Evolutionary conservation across 2,888 invertebrate species (phyloP), one percentile per base, ranked within the genome.

Genomic region (Spilarctia lutea): DNA sequence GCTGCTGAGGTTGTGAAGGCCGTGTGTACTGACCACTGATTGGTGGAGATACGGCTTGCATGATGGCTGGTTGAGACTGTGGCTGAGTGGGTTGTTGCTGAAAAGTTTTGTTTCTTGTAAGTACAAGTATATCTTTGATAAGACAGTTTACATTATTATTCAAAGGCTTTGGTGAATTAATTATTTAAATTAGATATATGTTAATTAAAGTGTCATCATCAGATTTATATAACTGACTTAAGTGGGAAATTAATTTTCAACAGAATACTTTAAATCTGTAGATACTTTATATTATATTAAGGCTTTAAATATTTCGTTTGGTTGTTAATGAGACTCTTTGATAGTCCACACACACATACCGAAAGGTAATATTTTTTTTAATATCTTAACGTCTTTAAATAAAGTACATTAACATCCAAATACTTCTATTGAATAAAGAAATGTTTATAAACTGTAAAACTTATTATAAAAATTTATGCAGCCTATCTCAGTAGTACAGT

Each of bases 11-110:
- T 81, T 97, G 97, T 35, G 96, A 96, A 81, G 96, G 97, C 81
- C 96, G 96, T 79, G 96, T 96, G 90, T 98, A 98, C 74, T 97
- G 92, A 10, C 90, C 89, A 3, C 88, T 88, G 45, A 97, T 97
- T 0, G 90, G 89, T 2, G 97, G 97, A 76, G 97, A 97, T n/a
- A 97, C 97, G 20, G 98, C 98, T 88, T 97, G 97, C 97, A 98
- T 97, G 81, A 98, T 97, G 0, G 98, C 98, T 65, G 98, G 98
- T 90, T 98, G 97, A 72, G 96, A 94, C 45, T 93, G 94, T 78
- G 95, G 96, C 90, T 93, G 94, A 35, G 89, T 87, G 39, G 87
- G 80, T 87, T 91, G 83, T 27, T 80, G 81, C n/a, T 66, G 60
- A 73, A 56, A 56, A 35, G 48, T 24, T 69, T 10, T n/a, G n/a